Base-by-base conservation (phyloP, 2,797 vertebrate species). In the Thalassophryne amazonica region DNA sequence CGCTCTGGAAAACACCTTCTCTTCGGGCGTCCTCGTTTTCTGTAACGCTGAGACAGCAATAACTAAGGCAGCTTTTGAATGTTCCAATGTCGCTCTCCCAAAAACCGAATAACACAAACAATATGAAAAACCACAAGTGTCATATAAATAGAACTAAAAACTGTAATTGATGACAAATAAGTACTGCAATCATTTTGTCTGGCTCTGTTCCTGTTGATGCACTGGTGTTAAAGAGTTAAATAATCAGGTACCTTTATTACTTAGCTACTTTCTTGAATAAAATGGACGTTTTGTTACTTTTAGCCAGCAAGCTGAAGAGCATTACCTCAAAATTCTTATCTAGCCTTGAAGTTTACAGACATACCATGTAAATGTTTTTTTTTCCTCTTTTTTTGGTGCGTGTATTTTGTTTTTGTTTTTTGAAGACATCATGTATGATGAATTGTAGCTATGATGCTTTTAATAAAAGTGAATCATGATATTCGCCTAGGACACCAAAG, bases 271-370 rank as follows among this genome's bases (percentile, higher is more conserved):
- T 96, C 75, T 84, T 86, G 78, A 78, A 71, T 78, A 74, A 93
- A 96, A 98, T 94, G 93, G 94, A 97, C 94, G 95, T 90, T 88
- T 98, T 95, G 95, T 98, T 99, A 98, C 95, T 96, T 89, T 98
- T 98, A 98, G 95, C 94, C 95, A 96, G 95, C 97, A 97, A 98
- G 95, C 94, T 99, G 97, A 98, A 98, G 94, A 98, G 95, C 95
- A 98, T 99, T 99, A 99, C 97, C 97, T 99, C 97, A 99, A 95
- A 85, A 81, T 79, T 95, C 96, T 94, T 97, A 93, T 95, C 95
- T 99, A 99, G 96, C 96, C 95, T 98, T 99, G 95, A 98, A 98
- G 97, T 99, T 99, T 99, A 99, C 97, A 99, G 92, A 98, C 95
- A 95, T 94, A 94, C 93, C 92, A 95, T 98, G 95, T 98, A 99